Base-by-base conservation (phyloP, 2,888 invertebrate genomes). In the Ormyrus thymus region DNA sequence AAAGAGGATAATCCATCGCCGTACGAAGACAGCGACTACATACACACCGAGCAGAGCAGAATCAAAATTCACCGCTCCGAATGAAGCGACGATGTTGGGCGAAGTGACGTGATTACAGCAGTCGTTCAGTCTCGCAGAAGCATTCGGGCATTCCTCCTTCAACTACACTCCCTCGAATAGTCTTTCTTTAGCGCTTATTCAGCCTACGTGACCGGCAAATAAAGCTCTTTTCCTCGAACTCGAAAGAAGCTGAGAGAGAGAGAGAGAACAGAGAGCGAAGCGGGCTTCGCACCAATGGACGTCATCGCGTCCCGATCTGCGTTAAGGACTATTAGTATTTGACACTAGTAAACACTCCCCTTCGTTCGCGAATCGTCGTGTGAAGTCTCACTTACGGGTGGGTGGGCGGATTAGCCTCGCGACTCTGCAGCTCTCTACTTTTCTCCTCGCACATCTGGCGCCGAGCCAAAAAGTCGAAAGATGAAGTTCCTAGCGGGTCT, bases 401-500 rank as follows among this genome's bases (percentile, higher is more conserved):
- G 48, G 61, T 43, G 74, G 78, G 76, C 29, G 74, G 75, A 56
- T 29, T 29, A 29, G 29, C 29, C 4, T 29, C 29, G 29, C 29
- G 3, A 29, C 29, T 29, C 29, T 29, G n/a, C 29, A 29, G 29
- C 4, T 29, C 29, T 29, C 29, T 29, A n/a, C 29, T 29, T 4
- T 29, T 29, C 29, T 0, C 29, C 4, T 29, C 29, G 29, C 3
- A 29, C n/a, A n/a, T n/a, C n/a, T n/a, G 29, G 29, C 29, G 29
- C 29, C 29, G 29, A 4, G 29, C 29, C 4, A 29, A 65, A 75
- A 1, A 53, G 11, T 62, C 56, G 73, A 89, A 29, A 84, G 73
- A 90, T 90, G 90, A 90, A 87, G 83, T 89, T 90, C 82, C 88
- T 90, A 75, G 87, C 89, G 13, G 86, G 89, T 29, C 68, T 89